Conservation (phyloP, 2,113 vertebrate genomes). For the Oceanodroma tethys region DNA sequence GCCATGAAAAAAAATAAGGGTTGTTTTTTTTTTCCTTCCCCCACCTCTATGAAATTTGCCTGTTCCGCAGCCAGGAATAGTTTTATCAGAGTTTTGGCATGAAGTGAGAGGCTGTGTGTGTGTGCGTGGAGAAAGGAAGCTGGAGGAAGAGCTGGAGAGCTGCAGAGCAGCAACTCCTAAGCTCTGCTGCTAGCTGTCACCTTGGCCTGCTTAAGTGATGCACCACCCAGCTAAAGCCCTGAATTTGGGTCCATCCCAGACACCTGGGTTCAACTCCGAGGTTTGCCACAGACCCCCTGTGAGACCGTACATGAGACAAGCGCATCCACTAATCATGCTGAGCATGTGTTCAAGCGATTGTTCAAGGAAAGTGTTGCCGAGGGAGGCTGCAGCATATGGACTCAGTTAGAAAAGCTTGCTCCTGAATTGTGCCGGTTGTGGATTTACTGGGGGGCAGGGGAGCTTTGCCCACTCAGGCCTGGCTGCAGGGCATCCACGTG, state of each 20-base stretch:
- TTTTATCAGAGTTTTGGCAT: neutral
- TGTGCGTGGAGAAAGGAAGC: neutral
- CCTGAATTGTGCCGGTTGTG: neutral
- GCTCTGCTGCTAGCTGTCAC: neutral
- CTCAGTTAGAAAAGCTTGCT: neutral
- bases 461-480: neutral
- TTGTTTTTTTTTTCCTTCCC: neutral
- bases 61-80: neutral
- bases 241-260: neutral
- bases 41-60: neutral
- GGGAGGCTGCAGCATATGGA: neutral
- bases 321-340: neutral
- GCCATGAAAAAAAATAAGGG: neutral
- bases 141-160: neutral
- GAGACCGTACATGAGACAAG: neutral
- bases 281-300: neutral
- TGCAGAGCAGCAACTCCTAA: neutral
- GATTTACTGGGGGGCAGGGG: neutral
- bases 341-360: neutral
- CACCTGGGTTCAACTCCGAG: neutral
- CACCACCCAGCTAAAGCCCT: neutral
- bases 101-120: neutral
- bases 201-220: neutral
- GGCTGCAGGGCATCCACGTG: fast-evolving
- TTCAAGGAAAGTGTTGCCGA: neutral